Base-by-base conservation (phyloP, 2,888 invertebrate species). In the Allacma fusca region DNA sequence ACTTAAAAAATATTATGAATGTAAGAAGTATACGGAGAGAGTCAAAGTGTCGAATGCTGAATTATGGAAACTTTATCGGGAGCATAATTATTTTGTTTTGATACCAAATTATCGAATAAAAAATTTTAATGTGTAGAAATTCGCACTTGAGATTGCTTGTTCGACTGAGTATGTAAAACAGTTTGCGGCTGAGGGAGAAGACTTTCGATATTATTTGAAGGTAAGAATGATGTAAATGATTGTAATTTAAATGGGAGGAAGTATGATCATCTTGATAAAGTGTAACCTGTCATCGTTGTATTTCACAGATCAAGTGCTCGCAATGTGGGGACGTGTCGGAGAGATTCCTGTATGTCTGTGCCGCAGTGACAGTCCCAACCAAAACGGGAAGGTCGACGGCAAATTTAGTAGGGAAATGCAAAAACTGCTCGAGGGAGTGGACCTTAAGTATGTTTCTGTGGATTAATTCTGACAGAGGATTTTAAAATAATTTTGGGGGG, bases 91-190 rank as follows among this genome's bases (percentile, higher is more conserved):
- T 34, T 34, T 7, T 7, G 5, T 50, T 50, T 19, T 50, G 2
- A 50, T 34, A 7, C n/a, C n/a, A n/a, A n/a, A n/a, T n/a, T n/a
- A n/a, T n/a, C n/a, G n/a, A n/a, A n/a, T n/a, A n/a, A n/a, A n/a
- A n/a, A n/a, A n/a, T n/a, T n/a, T n/a, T n/a, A n/a, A n/a, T 69
- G 44, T 77, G 65, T 24, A 75, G 78, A 78, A 78, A 70, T 74
- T 78, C n/a, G 67, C 73, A 0, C 40, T 78, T 28, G 68, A 78
- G 70, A 26, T 78, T 19, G 28, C 78, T 0, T 71, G 71, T 34
- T 29, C 62, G 2, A 21, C 62, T 2, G 78, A 78, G 26, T 76
- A 78, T 62, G 78, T 78, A 13, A 65, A 76, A 34, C 44, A 75
- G 44, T 71, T 78, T 29, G 70, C 23, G 13, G 78, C 68, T 1